phyloP scores from a whole-genome alignment of 2,113 vertebrate genomes.

The Bagarius yarrelli region DNA sequence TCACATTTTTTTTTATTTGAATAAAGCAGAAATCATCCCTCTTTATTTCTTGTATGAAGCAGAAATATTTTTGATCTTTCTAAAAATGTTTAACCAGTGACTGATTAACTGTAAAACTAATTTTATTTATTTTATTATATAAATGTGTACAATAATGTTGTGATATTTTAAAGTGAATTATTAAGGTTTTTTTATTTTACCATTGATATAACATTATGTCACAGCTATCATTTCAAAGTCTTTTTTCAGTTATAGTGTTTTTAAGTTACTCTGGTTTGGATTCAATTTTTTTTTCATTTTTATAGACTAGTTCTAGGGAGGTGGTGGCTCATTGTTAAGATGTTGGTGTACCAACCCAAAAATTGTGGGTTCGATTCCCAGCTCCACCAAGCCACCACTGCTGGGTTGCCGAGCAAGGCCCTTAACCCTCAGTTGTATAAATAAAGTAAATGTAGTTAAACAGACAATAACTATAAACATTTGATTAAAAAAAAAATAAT shows the following conservation, averaged over 20 bases:
- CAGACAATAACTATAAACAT: background rate
- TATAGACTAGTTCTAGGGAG: no score
- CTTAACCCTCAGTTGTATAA: no score
- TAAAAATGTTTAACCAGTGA: background rate
- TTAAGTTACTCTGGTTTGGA: background rate
- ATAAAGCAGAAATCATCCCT: no score
- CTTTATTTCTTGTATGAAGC: background rate
- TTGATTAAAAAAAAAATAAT: background rate
- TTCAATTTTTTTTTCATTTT: background rate
- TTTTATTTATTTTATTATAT: background rate
- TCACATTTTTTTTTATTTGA: background rate
- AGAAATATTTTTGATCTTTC: background rate
- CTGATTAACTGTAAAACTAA: background rate
- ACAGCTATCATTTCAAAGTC: background rate
- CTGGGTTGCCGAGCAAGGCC: no score
- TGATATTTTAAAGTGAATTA: no score
- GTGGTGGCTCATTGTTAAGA: no score
- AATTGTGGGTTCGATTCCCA: no score
- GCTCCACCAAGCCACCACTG: no score
- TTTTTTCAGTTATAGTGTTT: background rate
- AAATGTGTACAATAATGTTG: background rate
- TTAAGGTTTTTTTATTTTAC: constrained; percentile 4
- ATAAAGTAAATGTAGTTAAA: no score
- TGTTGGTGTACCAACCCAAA: no score
- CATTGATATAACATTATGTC: background rate